Percentiles rank a stretch among this genome's conserved stretches.
These are phyloP conservation scores for Phoxinus dragarum DNA, from an alignment of 2,797 vertebrate species.

Conservation along the genomic window DNA sequence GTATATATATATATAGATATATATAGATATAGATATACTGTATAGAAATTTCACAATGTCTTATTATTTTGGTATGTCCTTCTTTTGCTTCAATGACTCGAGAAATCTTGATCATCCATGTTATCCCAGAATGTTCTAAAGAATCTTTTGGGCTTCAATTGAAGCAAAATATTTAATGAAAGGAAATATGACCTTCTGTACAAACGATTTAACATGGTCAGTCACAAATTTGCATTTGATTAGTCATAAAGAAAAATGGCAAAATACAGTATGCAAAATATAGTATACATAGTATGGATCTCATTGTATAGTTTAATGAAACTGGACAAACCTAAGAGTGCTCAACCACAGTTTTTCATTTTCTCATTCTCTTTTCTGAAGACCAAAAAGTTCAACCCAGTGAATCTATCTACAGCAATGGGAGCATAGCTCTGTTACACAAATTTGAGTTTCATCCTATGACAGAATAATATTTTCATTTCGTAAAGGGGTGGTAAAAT, in stretches of 20 bases:
- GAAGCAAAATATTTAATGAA: neutral
- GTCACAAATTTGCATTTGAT: neutral
- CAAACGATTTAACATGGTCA: neutral
- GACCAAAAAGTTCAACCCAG: neutral
- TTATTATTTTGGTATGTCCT: neutral
- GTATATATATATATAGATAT: too few relatives aligned
- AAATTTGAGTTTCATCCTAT: slow-evolving; percentile 1
- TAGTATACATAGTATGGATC: neutral
- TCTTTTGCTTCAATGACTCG: neutral
- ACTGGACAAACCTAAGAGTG: neutral
- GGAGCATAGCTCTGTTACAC: neutral
- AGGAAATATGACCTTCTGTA: neutral
- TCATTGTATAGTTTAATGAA: slow-evolving; percentile 4
- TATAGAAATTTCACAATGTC: neutral
- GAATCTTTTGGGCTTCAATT: neutral
- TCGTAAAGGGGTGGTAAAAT: neutral
- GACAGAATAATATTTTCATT: neutral
- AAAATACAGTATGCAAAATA: neutral
- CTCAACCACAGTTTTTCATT: neutral
- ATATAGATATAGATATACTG: too few relatives aligned
- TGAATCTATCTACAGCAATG: slow-evolving; percentile 1
- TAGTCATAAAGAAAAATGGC: neutral
- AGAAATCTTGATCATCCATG: neutral
- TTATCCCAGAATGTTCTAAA: neutral
- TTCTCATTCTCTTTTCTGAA: neutral